These are phyloP conservation scores for Tetragonula carbonaria DNA, from an alignment of 2,888 invertebrate genomes.

Conservation along the genomic window DNA sequence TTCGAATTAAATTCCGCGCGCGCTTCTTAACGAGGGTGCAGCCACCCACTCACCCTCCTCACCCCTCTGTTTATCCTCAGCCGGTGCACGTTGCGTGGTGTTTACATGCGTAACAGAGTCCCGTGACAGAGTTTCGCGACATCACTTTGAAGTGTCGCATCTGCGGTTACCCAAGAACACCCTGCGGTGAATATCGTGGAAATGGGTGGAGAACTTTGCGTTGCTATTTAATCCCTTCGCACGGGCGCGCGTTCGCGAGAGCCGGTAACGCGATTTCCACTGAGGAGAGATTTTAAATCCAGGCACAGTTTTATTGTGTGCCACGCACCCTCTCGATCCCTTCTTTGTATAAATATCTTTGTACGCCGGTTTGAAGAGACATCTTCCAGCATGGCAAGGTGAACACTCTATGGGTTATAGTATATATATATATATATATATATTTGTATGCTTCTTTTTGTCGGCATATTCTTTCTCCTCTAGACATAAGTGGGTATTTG, in stretches of 20 bases:
- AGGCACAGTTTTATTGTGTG: conserved; percentile 55
- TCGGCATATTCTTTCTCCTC: not conserved
- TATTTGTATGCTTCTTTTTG: not conserved
- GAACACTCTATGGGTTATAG: not conserved
- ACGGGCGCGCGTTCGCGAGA: conserved; percentile 51
- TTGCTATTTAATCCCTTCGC: conserved; percentile 71
- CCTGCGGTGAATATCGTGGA: conserved; percentile 66
- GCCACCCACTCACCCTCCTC: too few relatives aligned
- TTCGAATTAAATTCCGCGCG: conserved; percentile 32
- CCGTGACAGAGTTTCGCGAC: conserved; percentile 34
- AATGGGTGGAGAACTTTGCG: conserved; percentile 58
- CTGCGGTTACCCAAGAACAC: conserved; percentile 73
- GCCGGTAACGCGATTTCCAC: conserved; percentile 72
- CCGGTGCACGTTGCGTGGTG: conserved; percentile 36
- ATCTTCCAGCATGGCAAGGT: conserved; percentile 37
- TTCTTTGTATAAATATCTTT: conserved; percentile 31
- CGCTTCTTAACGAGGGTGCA: conserved; percentile 18
- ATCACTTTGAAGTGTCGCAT: conserved; percentile 70
- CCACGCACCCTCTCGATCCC: conserved; percentile 49
- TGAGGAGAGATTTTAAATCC: conserved; percentile 65
- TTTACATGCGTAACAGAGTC: conserved; percentile 62
- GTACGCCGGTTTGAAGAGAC: conserved; percentile 27
- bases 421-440: not conserved
- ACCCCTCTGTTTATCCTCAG: conserved; percentile 45
- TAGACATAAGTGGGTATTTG: conserved; percentile 6